Evolutionary conservation across 2,113 vertebrate species (phyloP).

Genomic region (Trogon melanurus): DNA sequence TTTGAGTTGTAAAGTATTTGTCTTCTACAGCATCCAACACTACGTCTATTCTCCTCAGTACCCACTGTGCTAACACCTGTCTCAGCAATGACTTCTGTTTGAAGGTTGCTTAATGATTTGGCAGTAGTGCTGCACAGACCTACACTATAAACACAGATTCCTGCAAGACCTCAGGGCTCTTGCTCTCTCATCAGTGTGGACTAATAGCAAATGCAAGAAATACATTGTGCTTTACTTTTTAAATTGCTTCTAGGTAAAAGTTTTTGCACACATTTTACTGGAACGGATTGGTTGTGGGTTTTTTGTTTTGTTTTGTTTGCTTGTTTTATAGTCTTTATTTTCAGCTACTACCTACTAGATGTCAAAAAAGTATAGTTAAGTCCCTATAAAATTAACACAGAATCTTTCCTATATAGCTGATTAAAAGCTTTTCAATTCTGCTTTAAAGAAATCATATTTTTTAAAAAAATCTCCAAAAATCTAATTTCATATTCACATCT

Average conservation of each 20-base stretch:
- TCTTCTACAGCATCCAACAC: conserved; percentile 39
- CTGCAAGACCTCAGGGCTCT: conserved; percentile 7
- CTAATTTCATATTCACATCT: background rate
- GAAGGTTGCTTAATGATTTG: conserved; percentile 67
- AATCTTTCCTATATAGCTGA: fast-evolving
- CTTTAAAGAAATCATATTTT: background rate
- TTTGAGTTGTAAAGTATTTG: conserved; percentile 43
- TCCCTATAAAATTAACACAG: background rate
- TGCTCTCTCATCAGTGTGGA: background rate
- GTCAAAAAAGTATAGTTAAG: background rate
- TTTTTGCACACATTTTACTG: background rate
- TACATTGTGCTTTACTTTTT: background rate
- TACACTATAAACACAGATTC: background rate
- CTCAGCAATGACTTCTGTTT: conserved; percentile 45
- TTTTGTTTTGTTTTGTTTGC: background rate
- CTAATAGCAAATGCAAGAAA: background rate
- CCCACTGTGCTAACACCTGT: conserved; percentile 64
- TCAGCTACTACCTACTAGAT: background rate
- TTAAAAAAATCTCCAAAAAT: background rate
- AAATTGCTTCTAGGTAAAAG: background rate
- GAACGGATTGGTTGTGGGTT: background rate
- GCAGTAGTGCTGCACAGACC: background rate
- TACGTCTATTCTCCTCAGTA: background rate
- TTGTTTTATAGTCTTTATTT: background rate
- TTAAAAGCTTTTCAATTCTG: background rate